Conservation (phyloP, 2,113 vertebrate species). For the Lethenteron camtschaticum region DNA sequence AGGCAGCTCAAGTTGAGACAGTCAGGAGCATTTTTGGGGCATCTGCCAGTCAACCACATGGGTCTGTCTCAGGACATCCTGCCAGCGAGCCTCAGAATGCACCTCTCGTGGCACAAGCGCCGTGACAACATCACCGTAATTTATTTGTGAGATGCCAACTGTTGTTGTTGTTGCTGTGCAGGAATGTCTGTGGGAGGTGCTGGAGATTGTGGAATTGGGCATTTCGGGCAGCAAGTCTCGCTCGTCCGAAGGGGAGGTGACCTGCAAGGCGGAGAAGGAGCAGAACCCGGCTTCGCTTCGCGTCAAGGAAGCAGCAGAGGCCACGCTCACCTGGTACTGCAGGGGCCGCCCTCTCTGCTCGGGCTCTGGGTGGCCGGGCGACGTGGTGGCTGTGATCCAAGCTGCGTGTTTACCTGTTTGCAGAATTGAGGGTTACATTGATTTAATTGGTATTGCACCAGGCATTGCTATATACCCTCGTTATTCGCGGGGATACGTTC, state of each 20-base stretch:
- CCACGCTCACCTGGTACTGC: constrained; percentile 58
- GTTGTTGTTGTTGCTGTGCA: constrained; percentile 17
- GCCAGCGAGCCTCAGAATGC: too few species aligned
- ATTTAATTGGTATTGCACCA: too few species aligned
- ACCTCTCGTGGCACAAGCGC: too few species aligned
- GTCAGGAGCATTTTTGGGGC: background rate
- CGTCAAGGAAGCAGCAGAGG: constrained; percentile 83
- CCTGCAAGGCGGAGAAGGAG: constrained; percentile 80
- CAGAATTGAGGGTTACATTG: too few species aligned
- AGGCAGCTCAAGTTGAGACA: background rate
- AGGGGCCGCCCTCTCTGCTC: constrained; percentile 10
- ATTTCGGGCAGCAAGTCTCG: constrained; percentile 85
- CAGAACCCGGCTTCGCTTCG: constrained; percentile 83
- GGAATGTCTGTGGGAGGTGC: constrained; percentile 76
- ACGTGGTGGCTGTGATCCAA: too few species aligned
- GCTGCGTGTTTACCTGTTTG: too few species aligned
- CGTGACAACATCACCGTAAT: too few species aligned
- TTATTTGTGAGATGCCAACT: background rate
- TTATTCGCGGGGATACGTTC: too few species aligned
- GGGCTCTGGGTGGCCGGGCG: too few species aligned
- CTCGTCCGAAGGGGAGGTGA: constrained; percentile 54
- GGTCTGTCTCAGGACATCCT: rapidly evolving
- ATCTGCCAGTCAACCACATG: background rate
- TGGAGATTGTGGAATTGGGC: constrained; percentile 82
- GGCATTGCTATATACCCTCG: too few species aligned